Conservation (phyloP, 2,797 vertebrate genomes). For the Uromys caudimaculatus region DNA sequence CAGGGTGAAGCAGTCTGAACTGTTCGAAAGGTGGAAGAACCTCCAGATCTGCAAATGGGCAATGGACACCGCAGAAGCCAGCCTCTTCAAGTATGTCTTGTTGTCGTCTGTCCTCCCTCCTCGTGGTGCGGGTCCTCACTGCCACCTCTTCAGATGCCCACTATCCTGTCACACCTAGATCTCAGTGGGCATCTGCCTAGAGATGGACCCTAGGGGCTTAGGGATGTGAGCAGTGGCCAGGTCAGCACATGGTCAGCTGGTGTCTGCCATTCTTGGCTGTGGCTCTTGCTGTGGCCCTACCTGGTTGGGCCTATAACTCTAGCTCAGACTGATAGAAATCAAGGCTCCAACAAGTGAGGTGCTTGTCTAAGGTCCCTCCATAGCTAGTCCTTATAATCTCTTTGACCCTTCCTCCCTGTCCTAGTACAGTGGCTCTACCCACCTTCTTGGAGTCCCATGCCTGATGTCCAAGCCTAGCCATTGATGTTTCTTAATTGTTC, state of each 20-base stretch:
- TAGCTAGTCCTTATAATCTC: not conserved
- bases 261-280: fast-evolving
- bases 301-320: fast-evolving
- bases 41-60: constrained; percentile 97
- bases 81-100: constrained; percentile 94
- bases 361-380: not conserved
- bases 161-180: not conserved
- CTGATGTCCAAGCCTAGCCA: not conserved
- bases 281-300: not conserved
- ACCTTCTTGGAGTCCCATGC: not conserved
- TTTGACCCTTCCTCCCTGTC: fast-evolving
- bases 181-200: not conserved
- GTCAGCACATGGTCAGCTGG: not conserved
- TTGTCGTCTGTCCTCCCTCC: not conserved
- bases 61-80: constrained; percentile 94
- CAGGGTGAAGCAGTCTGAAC: constrained; percentile 97
- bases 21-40: constrained; percentile 98
- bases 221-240: not conserved
- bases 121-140: not conserved
- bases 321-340: not conserved
- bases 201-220: not conserved
- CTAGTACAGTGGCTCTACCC: not conserved
- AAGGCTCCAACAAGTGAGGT: not conserved
- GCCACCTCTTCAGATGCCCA: not conserved
- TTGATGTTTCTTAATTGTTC: not conserved